Conservation (phyloP, 2,888 invertebrate genomes). For the Pyrgus malvae region DNA sequence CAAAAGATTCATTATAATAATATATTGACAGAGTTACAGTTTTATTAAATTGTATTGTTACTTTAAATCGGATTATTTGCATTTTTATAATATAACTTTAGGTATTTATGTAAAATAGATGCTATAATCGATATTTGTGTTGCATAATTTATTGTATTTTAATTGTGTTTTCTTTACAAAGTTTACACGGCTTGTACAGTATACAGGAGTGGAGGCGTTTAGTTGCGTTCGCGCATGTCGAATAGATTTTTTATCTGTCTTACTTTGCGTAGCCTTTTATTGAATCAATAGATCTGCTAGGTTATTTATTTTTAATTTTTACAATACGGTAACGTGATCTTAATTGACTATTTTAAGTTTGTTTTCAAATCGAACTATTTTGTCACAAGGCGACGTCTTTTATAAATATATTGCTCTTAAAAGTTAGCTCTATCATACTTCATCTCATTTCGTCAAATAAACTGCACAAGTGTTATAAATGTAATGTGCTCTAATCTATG, state of each 20-base stretch:
- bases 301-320: slow-evolving; percentile 50
- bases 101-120: slow-evolving; percentile 42
- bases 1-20: slow-evolving; percentile 23
- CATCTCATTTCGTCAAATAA: slow-evolving; percentile 17
- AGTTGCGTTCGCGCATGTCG: slow-evolving; percentile 3
- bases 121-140: slow-evolving; percentile 60
- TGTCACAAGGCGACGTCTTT: slow-evolving; percentile 33
- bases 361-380: slow-evolving; percentile 17
- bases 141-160: slow-evolving; percentile 76
- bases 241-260: slow-evolving; percentile 10
- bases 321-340: slow-evolving; percentile 25
- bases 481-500: slow-evolving; percentile 31
- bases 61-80: slow-evolving; percentile 40
- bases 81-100: slow-evolving; percentile 48
- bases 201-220: slow-evolving; percentile 26
- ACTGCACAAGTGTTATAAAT: slow-evolving; percentile 30
- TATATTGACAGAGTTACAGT: slow-evolving; percentile 20
- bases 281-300: slow-evolving; percentile 72
- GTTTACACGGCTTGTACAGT: slow-evolving; percentile 65
- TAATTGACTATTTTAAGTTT: slow-evolving; percentile 20
- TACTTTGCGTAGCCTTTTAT: slow-evolving; percentile 32
- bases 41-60: slow-evolving; percentile 31
- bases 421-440: slow-evolving; percentile 10
- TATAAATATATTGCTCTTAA: slow-evolving; percentile 6
- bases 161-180: slow-evolving; percentile 63